Evolutionary conservation across 2,797 vertebrate species (phyloP), one percentile per base, ranked within the genome.

Genomic region (Oreochromis grahami): DNA sequence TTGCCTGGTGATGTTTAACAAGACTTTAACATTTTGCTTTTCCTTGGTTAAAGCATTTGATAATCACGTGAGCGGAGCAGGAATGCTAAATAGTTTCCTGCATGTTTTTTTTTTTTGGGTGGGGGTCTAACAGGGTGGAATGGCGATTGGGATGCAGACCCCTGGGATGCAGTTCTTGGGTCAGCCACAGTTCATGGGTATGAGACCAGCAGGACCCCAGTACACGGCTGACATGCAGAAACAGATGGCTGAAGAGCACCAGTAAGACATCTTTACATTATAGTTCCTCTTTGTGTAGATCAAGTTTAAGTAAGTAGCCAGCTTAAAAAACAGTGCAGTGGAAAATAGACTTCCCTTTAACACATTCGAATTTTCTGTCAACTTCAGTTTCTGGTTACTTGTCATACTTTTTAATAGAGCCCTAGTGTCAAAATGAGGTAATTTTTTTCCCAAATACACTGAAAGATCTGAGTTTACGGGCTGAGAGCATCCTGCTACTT

Each of bases 191-290:
- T 99, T 97, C 92, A 94, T 99, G 94, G 97, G 98, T 36, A 98
- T 99, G 97, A 97, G 97, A 78, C 94, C 97, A 3, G 87, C 98
- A 0, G 97, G 97, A 77, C 97, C 98, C 0, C 98, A 97, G 84
- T 99, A 98, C 90, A 97, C 93, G 4, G 97, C 96, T 0, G 99
- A 99, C 94, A 97, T 99, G 95, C 98, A 99, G 95, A 99, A 99
- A 91, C 98, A 99, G 92, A 98, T 99, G 97, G 98, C 97, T 0
- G 99, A 99, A 94, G 98, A 99, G 83, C 98, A 99, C 81, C 98
- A 99, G 98, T 99, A 96, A 98, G 98, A 41, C 32, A 17, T 52
- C 9, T 84, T 87, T 52, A 82, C 48, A 3, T 9, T 12, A 10
- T n/a, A 19, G 19, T 50, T 32, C 60, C 29, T 77, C 36, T 51